Evolutionary conservation across 2,888 invertebrate species (phyloP), one percentile per base, ranked within the genome.

Genomic region (Augiades crinisus): DNA sequence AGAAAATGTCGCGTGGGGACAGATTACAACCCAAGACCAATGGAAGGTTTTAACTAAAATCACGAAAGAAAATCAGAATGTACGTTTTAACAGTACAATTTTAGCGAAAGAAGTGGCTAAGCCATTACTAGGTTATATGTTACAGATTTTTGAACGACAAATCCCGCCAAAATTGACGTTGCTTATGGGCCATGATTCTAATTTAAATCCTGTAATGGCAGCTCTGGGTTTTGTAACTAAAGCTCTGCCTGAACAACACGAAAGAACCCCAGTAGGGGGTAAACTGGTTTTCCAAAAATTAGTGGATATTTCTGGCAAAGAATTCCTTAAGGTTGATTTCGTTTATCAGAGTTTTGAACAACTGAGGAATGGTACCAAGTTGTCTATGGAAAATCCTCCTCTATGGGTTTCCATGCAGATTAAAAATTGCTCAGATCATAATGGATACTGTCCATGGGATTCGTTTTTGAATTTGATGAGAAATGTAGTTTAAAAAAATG

Each of bases 221-320:
- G 67, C 73, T 0, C 62, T 87, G 38, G 65, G 60, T 10, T 73
- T 84, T 36, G 69, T 76, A 53, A 49, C 62, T 0, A 81, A 69
- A 53, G 55, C 49, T 7, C 58, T 83, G 12, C 63, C 69, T 10
- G 66, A 70, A 30, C 81, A 82, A 45, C 64, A 65, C 17, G 86
- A 87, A 56, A 64, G 61, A 3, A 76, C 71, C 1, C 87, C 87
- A 0, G 70, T 86, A 21, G 86, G 86, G 2, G 78, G 81, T 1
- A 86, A 84, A 66, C 19, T 87, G 1, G 66, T 85, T 1, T 85
- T 85, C 49, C 78, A 86, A 61, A 85, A 77, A 61, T 85, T 80
- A 79, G 60, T 66, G 1, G 71, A 80, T 22, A 58, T 64, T 13
- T 47, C 51, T 0, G 47, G 17, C 0, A 61, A 71, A 4, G 54